Base-by-base conservation (phyloP, 2,113 vertebrate species). In the Xenotilapia longispinis region DNA sequence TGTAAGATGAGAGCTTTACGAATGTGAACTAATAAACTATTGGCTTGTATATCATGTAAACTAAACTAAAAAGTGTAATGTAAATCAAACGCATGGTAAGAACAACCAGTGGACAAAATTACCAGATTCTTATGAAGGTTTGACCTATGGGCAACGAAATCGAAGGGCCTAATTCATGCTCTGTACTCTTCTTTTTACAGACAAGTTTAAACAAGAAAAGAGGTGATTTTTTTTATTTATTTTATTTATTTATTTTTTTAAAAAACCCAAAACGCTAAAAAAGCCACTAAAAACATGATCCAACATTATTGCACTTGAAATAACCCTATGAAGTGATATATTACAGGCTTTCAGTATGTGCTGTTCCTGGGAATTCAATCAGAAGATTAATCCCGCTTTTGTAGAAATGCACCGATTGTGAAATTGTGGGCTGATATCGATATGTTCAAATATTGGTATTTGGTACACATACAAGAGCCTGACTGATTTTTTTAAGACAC, bases 101-200 rank as follows among this genome's bases (percentile, higher is more conserved):
- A 54, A 55, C 33, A 55, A 31, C 26, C n/a, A 31, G 1, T 12
- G 9, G 65, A 31, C 55, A 57, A 40, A 57, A 10, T 38, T 3
- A 38, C 23, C 15, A 57, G 9, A 45, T 57, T 40, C 53, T 6
- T 26, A 26, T 36, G 19, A n/a, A 55, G 40, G 23, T 14, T 4
- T 31, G 8, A 49, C 15, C 33, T 26, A 14, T 54, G 3, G 36
- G 21, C 15, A 42, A 73, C 0, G 0, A 6, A 23, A 73, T 13
- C 65, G n/a, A 53, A 53, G n/a, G 13, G 33, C 12, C 4, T 9
- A 6, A 47, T 14, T 78, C 53, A 36, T 79, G 8, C 9, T 26
- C 6, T 21, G 7, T 47, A 33, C 10, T 78, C 53, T 28, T 19
- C 19, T 19, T 78, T 19, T 33, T 58, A 78, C 14, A 21, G 28